Evolutionary conservation across 2,888 invertebrate genomes (phyloP).

Genomic region (Plagodis dolabraria): DNA sequence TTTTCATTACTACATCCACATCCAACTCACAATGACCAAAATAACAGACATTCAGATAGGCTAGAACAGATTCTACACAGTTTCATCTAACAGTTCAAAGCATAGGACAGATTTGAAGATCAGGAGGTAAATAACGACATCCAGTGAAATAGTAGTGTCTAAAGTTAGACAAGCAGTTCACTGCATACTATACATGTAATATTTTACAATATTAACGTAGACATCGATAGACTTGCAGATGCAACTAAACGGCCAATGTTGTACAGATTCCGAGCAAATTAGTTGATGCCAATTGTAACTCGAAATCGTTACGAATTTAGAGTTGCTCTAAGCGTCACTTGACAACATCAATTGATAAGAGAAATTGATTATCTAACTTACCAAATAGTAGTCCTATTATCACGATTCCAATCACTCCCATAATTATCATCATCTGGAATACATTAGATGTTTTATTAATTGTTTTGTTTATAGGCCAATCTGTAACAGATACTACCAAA

Average conservation of each 20-base stretch:
- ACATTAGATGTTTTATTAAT: neutral
- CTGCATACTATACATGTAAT: constrained; percentile 25
- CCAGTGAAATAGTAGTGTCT: constrained; percentile 42
- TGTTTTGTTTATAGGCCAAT: too few relatives aligned
- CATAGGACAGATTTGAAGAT: constrained; percentile 41
- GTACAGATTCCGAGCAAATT: constrained; percentile 6
- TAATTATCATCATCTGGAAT: constrained; percentile 95
- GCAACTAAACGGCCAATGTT: constrained; percentile 27
- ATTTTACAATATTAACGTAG: constrained; percentile 26
- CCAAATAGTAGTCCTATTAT: constrained; percentile 95
- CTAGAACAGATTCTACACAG: constrained; percentile 23
- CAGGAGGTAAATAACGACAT: constrained; percentile 43
- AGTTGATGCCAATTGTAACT: neutral
- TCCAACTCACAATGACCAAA: constrained; percentile 8
- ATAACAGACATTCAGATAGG: constrained; percentile 11
- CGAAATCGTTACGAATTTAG: constrained; percentile 5
- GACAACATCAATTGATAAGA: constrained; percentile 49
- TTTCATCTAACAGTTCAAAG: constrained; percentile 30
- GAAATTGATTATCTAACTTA: constrained; percentile 81
- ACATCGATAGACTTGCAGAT: constrained; percentile 20
- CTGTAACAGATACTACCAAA: too few relatives aligned
- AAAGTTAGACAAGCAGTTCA: constrained; percentile 23
- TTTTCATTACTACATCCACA: constrained; percentile 2
- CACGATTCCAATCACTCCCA: constrained; percentile 93
- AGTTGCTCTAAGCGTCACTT: constrained; percentile 33